Conservation (phyloP, 2,113 vertebrate genomes). For the Psettodes erumei region DNA sequence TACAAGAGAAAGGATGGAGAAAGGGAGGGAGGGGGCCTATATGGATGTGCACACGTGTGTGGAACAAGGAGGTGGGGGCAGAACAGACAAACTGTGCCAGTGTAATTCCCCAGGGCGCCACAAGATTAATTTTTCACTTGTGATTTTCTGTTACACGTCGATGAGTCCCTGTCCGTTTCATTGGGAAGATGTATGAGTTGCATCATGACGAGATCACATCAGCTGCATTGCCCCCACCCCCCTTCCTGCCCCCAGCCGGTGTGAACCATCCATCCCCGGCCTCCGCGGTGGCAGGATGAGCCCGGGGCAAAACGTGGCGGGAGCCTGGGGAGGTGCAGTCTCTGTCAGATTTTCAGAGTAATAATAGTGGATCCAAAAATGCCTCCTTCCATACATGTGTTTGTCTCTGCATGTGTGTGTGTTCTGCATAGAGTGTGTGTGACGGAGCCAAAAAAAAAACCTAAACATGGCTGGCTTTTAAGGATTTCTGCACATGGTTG, state of each 20-base stretch:
- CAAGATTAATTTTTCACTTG: constrained; percentile 26
- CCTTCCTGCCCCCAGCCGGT: neutral
- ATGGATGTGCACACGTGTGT: neutral
- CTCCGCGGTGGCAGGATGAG: neutral
- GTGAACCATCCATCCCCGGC: neutral
- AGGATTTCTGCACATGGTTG: neutral
- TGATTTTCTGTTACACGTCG: constrained; percentile 18
- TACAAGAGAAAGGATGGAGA: constrained; percentile 29
- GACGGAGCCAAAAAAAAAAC: neutral
- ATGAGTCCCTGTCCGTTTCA: constrained; percentile 21
- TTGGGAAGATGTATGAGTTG: constrained; percentile 16
- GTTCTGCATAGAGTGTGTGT: neutral
- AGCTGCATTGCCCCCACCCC: neutral
- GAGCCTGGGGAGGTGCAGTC: neutral
- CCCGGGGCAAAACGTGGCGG: neutral
- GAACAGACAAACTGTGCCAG: neutral
- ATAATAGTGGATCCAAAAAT: neutral
- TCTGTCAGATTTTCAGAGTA: neutral
- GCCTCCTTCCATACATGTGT: neutral
- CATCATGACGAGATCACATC: constrained; percentile 38
- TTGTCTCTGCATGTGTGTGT: neutral
- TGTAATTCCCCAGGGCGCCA: constrained; percentile 18
- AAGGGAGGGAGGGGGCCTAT: neutral
- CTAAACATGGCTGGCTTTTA: neutral
- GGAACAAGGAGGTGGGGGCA: neutral